Conservation (phyloP, 2,113 vertebrate species). For the cat (Felis catus) region DNA sequence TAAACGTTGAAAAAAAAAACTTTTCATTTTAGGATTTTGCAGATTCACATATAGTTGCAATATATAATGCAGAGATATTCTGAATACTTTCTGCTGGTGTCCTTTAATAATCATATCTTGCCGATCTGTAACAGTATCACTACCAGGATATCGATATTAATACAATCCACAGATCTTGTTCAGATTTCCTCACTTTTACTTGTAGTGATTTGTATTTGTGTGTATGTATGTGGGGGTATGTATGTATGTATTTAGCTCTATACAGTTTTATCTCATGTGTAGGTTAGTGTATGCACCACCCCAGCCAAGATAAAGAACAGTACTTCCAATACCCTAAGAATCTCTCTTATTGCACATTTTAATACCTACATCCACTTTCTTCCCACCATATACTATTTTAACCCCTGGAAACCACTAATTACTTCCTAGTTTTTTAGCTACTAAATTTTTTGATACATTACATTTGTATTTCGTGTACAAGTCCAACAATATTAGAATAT, state of each 20-base stretch:
- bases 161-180: not conserved
- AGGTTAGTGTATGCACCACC: not conserved
- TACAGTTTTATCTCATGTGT: not conserved
- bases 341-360: not conserved
- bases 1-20: not conserved
- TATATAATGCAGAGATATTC: not conserved
- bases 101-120: not conserved
- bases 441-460: not conserved
- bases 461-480: not conserved
- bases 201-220: not conserved
- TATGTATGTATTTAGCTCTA: not conserved
- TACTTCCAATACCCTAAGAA: not conserved
- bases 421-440: not conserved
- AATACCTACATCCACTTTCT: not conserved
- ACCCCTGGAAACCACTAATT: not conserved
- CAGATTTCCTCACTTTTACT: not conserved
- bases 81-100: not conserved
- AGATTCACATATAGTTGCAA: not conserved
- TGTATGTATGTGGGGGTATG: not conserved
- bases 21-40: not conserved
- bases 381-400: not conserved
- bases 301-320: not conserved
- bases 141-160: not conserved
- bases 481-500: slow-evolving; percentile 4
- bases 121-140: not conserved